Conservation (phyloP, 2,888 invertebrate species). For the Leptinotarsa haldemani region DNA sequence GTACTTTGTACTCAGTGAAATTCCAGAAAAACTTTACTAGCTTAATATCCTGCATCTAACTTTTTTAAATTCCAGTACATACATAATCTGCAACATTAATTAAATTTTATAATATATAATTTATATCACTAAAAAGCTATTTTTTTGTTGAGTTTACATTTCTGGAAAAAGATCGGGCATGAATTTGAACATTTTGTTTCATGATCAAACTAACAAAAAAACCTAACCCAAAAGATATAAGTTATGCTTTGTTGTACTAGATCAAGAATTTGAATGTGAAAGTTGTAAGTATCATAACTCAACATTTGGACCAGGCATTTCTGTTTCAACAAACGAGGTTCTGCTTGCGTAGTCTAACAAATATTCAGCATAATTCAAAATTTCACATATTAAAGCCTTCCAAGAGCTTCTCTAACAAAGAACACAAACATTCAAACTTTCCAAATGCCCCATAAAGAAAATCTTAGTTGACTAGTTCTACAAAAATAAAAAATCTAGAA, state of each 20-base stretch:
- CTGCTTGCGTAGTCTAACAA: conserved; percentile 52
- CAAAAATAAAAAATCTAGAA: conserved; percentile 52
- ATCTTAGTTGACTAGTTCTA: conserved; percentile 55
- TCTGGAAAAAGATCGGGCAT: conserved; percentile 50
- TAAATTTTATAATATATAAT: conserved; percentile 54
- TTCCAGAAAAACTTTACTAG: conserved; percentile 41
- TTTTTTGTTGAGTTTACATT: conserved; percentile 50
- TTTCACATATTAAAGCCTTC: conserved; percentile 48
- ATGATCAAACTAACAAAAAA: conserved; percentile 49
- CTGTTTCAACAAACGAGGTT: conserved; percentile 50
- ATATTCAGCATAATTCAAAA: conserved; percentile 48
- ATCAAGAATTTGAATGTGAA: conserved; percentile 40
- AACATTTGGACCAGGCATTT: conserved; percentile 36
- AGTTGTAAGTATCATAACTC: conserved; percentile 35
- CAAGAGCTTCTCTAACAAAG: conserved; percentile 43
- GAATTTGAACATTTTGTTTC: conserved; percentile 48
- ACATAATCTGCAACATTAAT: conserved; percentile 58
- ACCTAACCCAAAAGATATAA: conserved; percentile 39
- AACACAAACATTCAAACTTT: conserved; percentile 45
- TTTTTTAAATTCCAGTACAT: conserved; percentile 53
- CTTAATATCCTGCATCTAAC: conserved; percentile 53
- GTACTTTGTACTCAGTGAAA: conserved; percentile 30
- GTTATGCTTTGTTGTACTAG: conserved; percentile 45
- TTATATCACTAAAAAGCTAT: conserved; percentile 60
- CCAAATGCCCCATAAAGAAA: conserved; percentile 41